A percentile compares a stretch with the other conserved stretches of the same genome.
Conservation (phyloP, 2,113 vertebrate genomes). For the Tychaedon coryphoeus region DNA sequence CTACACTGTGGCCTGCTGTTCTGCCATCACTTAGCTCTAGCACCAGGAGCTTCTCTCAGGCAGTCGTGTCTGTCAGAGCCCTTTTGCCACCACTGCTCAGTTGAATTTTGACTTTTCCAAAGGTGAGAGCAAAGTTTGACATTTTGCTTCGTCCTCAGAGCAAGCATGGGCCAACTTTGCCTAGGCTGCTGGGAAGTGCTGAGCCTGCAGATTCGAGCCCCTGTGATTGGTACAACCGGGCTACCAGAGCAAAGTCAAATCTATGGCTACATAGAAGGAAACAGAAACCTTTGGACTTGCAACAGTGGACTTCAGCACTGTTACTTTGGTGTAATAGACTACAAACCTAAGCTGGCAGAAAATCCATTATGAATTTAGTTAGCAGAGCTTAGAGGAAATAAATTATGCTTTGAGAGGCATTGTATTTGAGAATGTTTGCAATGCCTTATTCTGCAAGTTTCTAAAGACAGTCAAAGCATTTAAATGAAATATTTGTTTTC, state of each 20-base stretch:
- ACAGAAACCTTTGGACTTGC: not conserved
- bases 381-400: not conserved
- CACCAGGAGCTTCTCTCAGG: not conserved
- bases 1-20: not conserved
- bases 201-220: accelerated
- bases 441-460: not conserved
- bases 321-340: not conserved
- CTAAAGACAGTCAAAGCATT: not conserved
- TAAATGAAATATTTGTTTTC: not conserved
- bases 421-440: not conserved
- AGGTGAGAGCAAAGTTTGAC: not conserved
- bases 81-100: not conserved
- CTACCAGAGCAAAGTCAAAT: not conserved
- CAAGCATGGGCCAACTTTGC: not conserved
- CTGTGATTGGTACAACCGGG: accelerated
- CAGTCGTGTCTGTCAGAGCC: not conserved
- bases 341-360: not conserved
- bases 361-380: not conserved
- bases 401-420: not conserved
- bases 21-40: not conserved
- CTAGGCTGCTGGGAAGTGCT: not conserved
- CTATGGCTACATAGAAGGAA: not conserved
- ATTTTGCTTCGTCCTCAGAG: not conserved
- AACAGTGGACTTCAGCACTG: not conserved
- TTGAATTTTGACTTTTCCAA: not conserved